These are phyloP conservation scores for Nibea coibor DNA, from an alignment of 2,113 vertebrate genomes.

Conservation along the genomic window DNA sequence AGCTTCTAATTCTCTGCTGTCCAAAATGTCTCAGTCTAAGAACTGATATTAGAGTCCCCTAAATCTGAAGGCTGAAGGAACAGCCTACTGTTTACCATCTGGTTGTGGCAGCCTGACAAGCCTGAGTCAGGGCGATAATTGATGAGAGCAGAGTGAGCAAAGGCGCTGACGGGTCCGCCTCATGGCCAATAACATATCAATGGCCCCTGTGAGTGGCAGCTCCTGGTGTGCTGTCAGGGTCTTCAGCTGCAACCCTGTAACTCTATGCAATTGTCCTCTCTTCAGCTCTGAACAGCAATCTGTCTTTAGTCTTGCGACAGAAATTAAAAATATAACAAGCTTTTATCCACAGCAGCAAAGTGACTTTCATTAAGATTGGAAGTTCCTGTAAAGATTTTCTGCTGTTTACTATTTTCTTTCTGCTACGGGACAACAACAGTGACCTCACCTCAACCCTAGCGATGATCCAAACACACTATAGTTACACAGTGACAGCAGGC, in stretches of 20 bases:
- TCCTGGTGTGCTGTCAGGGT: constrained; percentile 50
- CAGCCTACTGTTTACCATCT: constrained; percentile 74
- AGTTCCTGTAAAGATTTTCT: constrained; percentile 5
- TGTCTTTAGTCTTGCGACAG: neutral
- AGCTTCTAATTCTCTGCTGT: constrained; percentile 67
- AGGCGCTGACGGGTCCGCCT: constrained; percentile 46
- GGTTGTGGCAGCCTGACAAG: constrained; percentile 49
- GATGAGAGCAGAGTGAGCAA: constrained; percentile 58
- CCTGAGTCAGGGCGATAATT: constrained; percentile 69
- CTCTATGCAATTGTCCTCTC: constrained; percentile 49
- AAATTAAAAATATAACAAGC: constrained; percentile 15
- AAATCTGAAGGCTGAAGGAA: constrained; percentile 48
- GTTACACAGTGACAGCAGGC: constrained; percentile 63
- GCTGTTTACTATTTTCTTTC: constrained; percentile 32
- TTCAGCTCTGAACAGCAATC: neutral
- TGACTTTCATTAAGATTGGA: constrained; percentile 23
- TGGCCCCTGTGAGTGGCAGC: constrained; percentile 61
- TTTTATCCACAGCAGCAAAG: constrained; percentile 2
- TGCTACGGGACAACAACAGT: constrained; percentile 6
- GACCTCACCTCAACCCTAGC: constrained; percentile 52
- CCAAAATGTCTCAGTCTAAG: constrained; percentile 54
- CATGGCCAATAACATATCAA: constrained; percentile 62
- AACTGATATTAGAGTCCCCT: constrained; percentile 66
- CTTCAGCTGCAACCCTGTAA: constrained; percentile 51
- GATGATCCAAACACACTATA: constrained; percentile 41